Conservation (phyloP, 2,113 vertebrate genomes). For the Otocyon megalotis region DNA sequence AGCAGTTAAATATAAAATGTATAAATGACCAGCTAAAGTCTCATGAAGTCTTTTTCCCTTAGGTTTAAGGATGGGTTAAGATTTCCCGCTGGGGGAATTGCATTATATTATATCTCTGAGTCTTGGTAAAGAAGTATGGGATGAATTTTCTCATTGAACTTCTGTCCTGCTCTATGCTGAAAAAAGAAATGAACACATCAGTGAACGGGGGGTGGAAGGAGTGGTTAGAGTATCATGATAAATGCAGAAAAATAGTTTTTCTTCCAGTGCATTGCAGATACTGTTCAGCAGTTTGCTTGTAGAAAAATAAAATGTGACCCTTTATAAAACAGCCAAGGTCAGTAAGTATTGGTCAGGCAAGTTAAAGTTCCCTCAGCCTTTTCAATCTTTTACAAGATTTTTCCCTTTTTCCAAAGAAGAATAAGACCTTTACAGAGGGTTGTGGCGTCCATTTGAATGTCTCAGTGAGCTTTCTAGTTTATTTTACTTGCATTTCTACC, state of each 20-base stretch:
- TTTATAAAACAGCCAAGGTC: slow-evolving; percentile 81
- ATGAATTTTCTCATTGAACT: slow-evolving; percentile 37
- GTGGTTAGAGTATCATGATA: slow-evolving; percentile 48
- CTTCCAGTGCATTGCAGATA: slow-evolving; percentile 57
- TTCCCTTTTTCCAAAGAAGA: neutral
- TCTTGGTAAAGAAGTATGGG: neutral
- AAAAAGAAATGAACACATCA: slow-evolving; percentile 44
- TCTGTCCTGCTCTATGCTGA: neutral
- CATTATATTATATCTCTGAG: slow-evolving; percentile 1
- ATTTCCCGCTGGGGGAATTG: neutral
- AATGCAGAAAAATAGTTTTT: slow-evolving; percentile 63
- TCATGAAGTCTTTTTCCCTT: neutral
- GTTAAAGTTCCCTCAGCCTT: slow-evolving; percentile 72
- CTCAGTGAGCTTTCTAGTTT: neutral
- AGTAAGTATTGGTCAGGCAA: neutral
- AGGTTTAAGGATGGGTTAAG: neutral
- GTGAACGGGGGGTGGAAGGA: slow-evolving; percentile 18
- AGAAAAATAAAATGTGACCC: slow-evolving; percentile 77
- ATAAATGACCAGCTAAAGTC: neutral
- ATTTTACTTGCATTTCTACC: neutral
- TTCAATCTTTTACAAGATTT: slow-evolving; percentile 62
- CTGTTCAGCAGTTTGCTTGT: slow-evolving; percentile 58
- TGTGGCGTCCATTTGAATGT: neutral
- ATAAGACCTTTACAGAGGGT: neutral
- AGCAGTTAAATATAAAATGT: slow-evolving; percentile 18